phyloP scores from a whole-genome alignment of 2,888 invertebrate species.

The Tipula helvola region DNA sequence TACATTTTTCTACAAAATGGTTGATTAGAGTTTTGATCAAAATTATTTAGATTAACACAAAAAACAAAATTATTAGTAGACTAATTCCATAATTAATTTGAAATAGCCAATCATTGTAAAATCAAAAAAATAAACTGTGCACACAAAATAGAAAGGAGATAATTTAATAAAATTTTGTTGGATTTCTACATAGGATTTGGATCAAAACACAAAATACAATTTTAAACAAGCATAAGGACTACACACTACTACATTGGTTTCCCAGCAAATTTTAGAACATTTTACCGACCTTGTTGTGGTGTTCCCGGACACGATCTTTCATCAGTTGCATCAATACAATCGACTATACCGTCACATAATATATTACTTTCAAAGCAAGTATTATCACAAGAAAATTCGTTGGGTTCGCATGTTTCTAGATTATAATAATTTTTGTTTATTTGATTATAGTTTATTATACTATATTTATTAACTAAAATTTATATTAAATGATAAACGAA shows the following conservation, averaged over 20 bases:
- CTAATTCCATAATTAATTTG: background rate
- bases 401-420: conserved; percentile 30
- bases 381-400: conserved; percentile 55
- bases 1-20: conserved; percentile 6
- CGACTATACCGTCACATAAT: conserved; percentile 50
- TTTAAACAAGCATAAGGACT: conserved; percentile 19
- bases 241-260: background rate
- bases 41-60: conserved; percentile 5
- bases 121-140: background rate
- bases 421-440: conserved; percentile 11
- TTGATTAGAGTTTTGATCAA: background rate
- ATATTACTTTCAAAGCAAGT: conserved; percentile 42
- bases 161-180: background rate
- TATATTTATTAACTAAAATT: background rate
- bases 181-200: background rate
- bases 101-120: background rate
- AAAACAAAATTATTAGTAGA: conserved; percentile 12
- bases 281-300: background rate
- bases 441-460: background rate
- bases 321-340: conserved; percentile 64
- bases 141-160: background rate
- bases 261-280: background rate
- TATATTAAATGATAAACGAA: background rate
- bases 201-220: background rate
- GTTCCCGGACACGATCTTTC: conserved; percentile 32